These are phyloP conservation scores for Bembecia ichneumoniformis DNA, from an alignment of 2,888 invertebrate species.

Conservation along the genomic window DNA sequence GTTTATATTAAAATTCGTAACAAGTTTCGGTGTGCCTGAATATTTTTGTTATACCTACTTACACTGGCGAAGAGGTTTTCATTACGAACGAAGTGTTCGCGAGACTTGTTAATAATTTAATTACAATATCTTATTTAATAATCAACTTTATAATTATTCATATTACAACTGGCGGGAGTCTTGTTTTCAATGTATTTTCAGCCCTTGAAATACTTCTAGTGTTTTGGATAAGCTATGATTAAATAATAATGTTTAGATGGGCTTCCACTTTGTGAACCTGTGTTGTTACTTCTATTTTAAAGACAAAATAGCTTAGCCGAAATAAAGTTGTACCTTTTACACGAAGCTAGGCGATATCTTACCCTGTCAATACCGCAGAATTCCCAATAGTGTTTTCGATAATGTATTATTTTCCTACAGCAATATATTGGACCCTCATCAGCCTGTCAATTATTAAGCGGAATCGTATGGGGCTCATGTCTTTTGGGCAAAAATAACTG, in stretches of 20 bases:
- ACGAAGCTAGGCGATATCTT: neutral
- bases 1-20: conserved; percentile 41
- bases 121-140: too few relatives aligned
- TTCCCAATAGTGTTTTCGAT: neutral
- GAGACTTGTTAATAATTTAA: too few relatives aligned
- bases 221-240: too few relatives aligned
- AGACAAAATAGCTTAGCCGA: too few relatives aligned
- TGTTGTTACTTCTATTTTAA: too few relatives aligned
- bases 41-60: conserved; percentile 20
- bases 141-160: too few relatives aligned
- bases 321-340: too few relatives aligned
- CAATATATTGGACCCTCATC: conserved; percentile 40
- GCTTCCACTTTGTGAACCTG: too few relatives aligned
- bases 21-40: conserved; percentile 23
- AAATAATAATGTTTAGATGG: too few relatives aligned
- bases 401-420: neutral
- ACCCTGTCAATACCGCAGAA: neutral
- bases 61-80: neutral
- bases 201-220: too few relatives aligned
- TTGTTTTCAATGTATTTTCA: too few relatives aligned
- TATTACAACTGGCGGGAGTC: too few relatives aligned
- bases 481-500: conserved; percentile 3
- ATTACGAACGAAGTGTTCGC: neutral
- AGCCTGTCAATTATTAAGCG: conserved; percentile 48
- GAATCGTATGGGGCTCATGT: conserved; percentile 1